These are phyloP conservation scores for Erpornis zantholeuca DNA, from an alignment of 2,113 vertebrate genomes.

Conservation along the genomic window DNA sequence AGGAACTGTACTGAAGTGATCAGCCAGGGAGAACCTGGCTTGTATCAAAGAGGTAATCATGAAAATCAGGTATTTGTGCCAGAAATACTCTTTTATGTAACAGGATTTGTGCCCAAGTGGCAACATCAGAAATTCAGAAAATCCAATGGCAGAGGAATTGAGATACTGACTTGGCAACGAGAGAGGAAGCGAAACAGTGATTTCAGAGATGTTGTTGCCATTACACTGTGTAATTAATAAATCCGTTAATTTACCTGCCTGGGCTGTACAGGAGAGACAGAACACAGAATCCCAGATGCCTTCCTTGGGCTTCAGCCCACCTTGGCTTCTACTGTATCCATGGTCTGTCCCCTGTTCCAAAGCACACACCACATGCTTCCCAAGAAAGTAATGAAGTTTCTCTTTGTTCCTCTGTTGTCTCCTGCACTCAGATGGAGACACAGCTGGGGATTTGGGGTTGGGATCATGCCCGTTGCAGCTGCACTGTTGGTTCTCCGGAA, in stretches of 20 bases:
- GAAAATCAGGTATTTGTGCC: neutral
- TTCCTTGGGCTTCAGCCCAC: neutral
- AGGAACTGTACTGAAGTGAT: neutral
- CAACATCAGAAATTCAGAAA: neutral
- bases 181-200: neutral
- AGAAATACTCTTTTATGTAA: neutral
- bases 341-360: neutral
- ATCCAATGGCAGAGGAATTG: neutral
- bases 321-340: neutral
- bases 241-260: neutral
- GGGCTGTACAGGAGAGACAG: neutral
- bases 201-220: neutral
- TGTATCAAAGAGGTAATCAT: neutral
- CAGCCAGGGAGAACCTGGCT: neutral
- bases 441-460: rapidly evolving
- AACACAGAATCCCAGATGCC: neutral
- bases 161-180: neutral
- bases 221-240: neutral
- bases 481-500: neutral
- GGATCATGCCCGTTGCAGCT: neutral
- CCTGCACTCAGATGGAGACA: neutral
- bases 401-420: neutral
- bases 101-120: neutral
- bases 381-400: neutral
- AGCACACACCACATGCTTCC: neutral